A percentile compares a stretch with the other conserved stretches of the same genome.
phyloP scores from a whole-genome alignment of 2,113 vertebrate genomes.

The Stictonetta naevosa region DNA sequence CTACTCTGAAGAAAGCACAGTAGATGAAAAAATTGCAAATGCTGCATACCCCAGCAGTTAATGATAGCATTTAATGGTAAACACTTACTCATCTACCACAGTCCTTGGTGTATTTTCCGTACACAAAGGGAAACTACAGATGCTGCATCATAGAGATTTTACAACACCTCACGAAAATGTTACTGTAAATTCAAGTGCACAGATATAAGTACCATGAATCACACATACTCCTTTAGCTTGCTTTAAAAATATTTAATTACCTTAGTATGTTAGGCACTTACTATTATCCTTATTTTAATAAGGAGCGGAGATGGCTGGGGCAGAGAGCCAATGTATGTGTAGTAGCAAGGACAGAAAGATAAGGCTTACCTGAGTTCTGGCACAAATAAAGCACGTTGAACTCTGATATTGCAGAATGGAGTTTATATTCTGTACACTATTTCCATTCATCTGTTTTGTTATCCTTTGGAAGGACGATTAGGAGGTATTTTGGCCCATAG shows the following conservation, averaged over 20 bases:
- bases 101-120: background rate
- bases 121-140: background rate
- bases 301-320: background rate
- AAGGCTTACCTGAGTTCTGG: background rate
- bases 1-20: background rate
- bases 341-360: background rate
- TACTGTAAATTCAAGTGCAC: background rate
- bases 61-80: background rate
- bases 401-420: background rate
- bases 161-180: background rate
- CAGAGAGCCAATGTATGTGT: background rate
- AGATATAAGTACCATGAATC: accelerated
- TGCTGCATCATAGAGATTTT: background rate
- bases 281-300: background rate
- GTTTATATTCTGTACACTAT: background rate
- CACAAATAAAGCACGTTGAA: background rate
- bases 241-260: background rate
- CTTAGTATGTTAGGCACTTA: background rate
- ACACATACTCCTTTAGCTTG: background rate
- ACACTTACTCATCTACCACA: background rate
- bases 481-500: background rate
- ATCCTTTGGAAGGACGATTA: background rate
- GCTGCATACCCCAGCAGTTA: background rate
- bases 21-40: background rate
- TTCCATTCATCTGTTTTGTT: background rate